These are phyloP conservation scores for Corythucha ciliata DNA, from an alignment of 2,888 invertebrate genomes.

Conservation along the genomic window DNA sequence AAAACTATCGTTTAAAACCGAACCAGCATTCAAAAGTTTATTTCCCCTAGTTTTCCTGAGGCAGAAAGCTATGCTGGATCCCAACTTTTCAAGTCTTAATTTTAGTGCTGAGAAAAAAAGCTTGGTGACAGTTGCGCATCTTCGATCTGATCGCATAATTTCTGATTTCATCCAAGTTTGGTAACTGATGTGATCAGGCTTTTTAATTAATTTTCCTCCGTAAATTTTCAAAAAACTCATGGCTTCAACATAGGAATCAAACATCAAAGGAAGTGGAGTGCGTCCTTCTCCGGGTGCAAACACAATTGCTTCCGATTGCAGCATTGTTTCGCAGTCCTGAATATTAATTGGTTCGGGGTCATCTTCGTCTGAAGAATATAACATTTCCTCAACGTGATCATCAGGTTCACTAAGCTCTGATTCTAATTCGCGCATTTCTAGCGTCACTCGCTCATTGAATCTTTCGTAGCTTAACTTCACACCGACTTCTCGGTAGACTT, in stretches of 20 bases:
- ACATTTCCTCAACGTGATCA: not conserved
- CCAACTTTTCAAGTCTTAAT: constrained; percentile 12
- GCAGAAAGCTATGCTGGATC: not conserved
- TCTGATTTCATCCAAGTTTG: no score
- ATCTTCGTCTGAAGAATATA: constrained; percentile 6
- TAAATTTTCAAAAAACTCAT: constrained; percentile 23
- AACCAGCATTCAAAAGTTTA: not conserved
- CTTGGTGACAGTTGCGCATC: not conserved
- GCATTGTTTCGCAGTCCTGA: no score
- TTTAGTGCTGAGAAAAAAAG: constrained; percentile 6
- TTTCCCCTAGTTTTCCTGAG: constrained; percentile 18
- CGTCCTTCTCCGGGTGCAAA: constrained; percentile 23
- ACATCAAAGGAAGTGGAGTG: constrained; percentile 17
- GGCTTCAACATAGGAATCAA: constrained; percentile 15
- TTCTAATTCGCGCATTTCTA: not conserved
- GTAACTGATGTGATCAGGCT: no score
- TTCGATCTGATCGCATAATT: constrained; percentile 16
- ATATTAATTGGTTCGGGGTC: constrained; percentile 15
- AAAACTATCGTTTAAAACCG: not conserved
- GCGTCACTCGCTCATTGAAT: not conserved
- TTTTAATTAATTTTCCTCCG: constrained; percentile 17
- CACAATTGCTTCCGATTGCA: constrained; percentile 18
- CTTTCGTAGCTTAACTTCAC: not conserved
- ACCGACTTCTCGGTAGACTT: constrained; percentile 1
- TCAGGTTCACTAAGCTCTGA: not conserved